A percentile compares a stretch with the other conserved stretches of the same genome.
These are phyloP conservation scores for Pelecanoides urinatrix DNA, from an alignment of 2,113 vertebrate species.

Conservation along the genomic window DNA sequence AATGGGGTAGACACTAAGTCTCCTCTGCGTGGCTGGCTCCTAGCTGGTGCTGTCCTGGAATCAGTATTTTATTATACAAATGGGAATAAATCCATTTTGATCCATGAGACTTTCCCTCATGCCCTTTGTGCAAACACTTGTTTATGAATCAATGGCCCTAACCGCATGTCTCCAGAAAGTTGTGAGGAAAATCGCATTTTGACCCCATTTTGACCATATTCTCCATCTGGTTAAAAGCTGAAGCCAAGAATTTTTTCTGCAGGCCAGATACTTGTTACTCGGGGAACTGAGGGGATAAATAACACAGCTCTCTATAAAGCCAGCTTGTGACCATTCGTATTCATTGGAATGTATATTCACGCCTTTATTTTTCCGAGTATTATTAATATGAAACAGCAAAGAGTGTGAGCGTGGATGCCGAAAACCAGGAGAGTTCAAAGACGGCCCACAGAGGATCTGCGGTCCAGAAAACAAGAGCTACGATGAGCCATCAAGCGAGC, in stretches of 20 bases:
- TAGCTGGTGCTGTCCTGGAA: neutral
- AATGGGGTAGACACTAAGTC: neutral
- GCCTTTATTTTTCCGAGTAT: neutral
- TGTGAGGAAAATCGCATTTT: neutral
- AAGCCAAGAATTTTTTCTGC: neutral
- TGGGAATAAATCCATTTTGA: neutral
- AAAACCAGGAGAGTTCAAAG: neutral
- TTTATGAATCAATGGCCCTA: rapidly evolving
- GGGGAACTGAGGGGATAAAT: neutral
- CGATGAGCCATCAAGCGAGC: neutral
- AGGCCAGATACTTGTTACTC: neutral
- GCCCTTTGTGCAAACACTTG: neutral
- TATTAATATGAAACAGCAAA: neutral
- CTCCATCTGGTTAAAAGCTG: neutral
- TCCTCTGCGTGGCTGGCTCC: neutral
- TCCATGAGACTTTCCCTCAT: neutral
- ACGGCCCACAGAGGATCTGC: neutral
- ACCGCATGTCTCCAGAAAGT: neutral
- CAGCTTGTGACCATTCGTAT: neutral
- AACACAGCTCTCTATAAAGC: neutral
- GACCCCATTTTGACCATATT: neutral
- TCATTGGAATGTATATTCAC: rapidly evolving
- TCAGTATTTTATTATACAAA: neutral
- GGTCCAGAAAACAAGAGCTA: neutral
- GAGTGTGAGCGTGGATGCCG: neutral